These are phyloP conservation scores for Porites evermanni DNA, from an alignment of 92 coral and sea anemone species.

Conservation along the genomic window DNA sequence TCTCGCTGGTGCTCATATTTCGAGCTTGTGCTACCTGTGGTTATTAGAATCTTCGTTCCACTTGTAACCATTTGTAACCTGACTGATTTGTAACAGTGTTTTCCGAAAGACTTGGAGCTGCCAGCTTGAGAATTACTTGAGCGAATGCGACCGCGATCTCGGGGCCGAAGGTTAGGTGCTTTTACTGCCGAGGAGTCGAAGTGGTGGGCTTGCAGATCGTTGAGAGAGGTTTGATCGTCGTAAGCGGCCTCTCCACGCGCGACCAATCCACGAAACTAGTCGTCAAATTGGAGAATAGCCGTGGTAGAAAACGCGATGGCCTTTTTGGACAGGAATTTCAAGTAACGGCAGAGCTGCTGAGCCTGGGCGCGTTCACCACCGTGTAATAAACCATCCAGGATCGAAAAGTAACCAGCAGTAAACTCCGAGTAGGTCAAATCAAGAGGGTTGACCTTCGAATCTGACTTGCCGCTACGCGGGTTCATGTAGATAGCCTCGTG, in stretches of 20 bases:
- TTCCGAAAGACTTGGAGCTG: neutral
- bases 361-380: neutral
- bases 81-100: neutral
- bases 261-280: no score
- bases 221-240: no score
- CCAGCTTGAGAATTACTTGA: neutral
- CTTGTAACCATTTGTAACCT: no score
- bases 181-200: no score
- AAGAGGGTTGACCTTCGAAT: neutral
- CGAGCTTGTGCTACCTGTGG: neutral
- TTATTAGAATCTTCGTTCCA: neutral
- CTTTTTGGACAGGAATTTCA: no score
- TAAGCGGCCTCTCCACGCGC: no score
- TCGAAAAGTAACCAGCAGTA: neutral
- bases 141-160: neutral
- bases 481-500: no score
- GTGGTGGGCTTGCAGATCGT: no score
- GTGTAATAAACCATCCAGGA: neutral
- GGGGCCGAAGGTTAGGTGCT: no score
- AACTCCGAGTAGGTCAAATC: neutral
- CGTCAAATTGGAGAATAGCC: no score
- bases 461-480: neutral
- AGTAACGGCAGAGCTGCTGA: neutral
- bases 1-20: no score
- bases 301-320: no score